Conservation (phyloP, 2,888 invertebrate species). For the Allolobophora icterica region DNA sequence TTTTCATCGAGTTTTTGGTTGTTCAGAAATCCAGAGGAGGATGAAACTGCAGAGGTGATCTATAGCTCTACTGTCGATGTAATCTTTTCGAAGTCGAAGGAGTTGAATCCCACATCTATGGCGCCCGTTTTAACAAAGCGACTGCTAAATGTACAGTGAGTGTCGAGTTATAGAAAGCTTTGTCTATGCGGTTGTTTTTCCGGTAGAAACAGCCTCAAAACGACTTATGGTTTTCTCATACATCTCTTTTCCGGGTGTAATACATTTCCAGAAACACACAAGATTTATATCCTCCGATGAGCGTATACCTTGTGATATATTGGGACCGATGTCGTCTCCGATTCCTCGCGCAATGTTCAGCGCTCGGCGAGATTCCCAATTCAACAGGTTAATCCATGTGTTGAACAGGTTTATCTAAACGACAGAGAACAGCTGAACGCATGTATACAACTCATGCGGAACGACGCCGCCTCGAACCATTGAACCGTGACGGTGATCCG, state of each 20-base stretch:
- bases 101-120: background rate
- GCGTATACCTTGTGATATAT: background rate
- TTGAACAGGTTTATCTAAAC: constrained; percentile 7
- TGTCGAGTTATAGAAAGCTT: background rate
- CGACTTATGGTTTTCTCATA: background rate
- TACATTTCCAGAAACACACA: background rate
- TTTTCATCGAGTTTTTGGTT: too few relatives aligned
- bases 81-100: background rate
- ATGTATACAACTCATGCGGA: background rate
- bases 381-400: background rate
- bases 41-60: background rate
- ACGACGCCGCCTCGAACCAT: background rate
- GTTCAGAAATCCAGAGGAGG: background rate
- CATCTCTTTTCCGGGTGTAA: background rate
- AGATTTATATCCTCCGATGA: background rate
- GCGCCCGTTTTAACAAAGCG: background rate
- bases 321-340: background rate
- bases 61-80: background rate
- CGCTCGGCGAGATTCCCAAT: too few relatives aligned
- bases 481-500: background rate
- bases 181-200: background rate
- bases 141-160: background rate
- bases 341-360: background rate
- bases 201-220: background rate
- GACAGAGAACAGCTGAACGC: background rate